Conservation (phyloP, 1,140 invertebrate genomes). For the Formica selysi region DNA sequence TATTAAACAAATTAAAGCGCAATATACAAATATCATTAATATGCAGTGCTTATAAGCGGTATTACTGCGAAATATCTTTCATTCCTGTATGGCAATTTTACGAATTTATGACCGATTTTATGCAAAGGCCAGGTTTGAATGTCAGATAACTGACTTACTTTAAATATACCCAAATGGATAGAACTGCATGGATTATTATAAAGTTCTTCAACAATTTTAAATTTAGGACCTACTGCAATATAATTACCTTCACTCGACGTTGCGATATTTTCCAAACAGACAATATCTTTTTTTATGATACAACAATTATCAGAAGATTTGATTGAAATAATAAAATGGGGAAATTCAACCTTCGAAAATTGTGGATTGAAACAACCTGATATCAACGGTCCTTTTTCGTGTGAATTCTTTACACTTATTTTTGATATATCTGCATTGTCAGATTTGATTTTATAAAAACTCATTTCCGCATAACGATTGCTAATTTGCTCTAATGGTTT, state of each 20-base stretch:
- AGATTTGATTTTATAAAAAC: background rate
- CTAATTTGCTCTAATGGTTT: background rate
- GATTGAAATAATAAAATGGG: background rate
- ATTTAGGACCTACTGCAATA: background rate
- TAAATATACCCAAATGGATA: too few species aligned
- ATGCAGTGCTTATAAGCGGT: background rate
- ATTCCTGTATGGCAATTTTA: constrained; percentile 1
- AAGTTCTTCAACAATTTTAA: background rate
- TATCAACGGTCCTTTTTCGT: background rate
- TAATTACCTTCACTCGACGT: background rate
- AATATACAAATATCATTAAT: constrained; percentile 9
- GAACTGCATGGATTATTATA: background rate
- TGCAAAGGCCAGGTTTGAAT: constrained; percentile 12
- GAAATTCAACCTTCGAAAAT: background rate
- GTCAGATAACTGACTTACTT: background rate
- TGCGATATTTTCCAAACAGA: background rate
- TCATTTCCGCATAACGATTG: background rate
- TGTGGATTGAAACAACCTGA: background rate
- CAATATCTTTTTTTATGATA: background rate
- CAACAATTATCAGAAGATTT: constrained; percentile 11
- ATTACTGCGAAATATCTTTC: background rate
- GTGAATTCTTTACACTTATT: background rate
- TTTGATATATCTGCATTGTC: background rate
- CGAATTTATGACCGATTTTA: constrained; percentile 6
- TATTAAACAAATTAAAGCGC: too few species aligned